phyloP scores from a whole-genome alignment of 1,140 invertebrate species.

The Psilanteris sp. region DNA sequence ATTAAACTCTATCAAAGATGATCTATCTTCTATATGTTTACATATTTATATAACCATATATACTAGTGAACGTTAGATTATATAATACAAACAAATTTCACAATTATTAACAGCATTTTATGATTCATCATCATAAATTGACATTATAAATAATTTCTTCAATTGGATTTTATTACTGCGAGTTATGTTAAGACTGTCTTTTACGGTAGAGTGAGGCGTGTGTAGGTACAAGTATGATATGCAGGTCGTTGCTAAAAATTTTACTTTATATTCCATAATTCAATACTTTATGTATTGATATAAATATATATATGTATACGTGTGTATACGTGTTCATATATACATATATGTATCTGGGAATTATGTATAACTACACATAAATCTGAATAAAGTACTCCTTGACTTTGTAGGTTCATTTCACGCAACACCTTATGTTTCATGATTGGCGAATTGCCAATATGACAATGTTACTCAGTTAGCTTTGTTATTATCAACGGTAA shows the following conservation, averaged over 20 bases:
- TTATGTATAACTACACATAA: too few relatives aligned
- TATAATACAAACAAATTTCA: too few relatives aligned
- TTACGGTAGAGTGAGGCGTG: constrained; percentile 63
- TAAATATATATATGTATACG: constrained; percentile 26
- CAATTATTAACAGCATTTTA: too few relatives aligned
- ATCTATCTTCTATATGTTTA: too few relatives aligned
- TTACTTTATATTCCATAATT: constrained; percentile 61
- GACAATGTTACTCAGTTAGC: constrained; percentile 56
- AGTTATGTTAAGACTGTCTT: constrained; percentile 57
- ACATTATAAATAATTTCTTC: too few relatives aligned
- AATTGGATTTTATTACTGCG: constrained; percentile 43
- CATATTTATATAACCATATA: too few relatives aligned
- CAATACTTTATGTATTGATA: too few relatives aligned
- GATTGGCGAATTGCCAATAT: constrained; percentile 62
- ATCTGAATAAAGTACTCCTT: constrained; percentile 48
- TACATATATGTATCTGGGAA: too few relatives aligned
- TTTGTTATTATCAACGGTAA: constrained; percentile 66
- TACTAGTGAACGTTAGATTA: too few relatives aligned
- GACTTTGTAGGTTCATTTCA: constrained; percentile 58
- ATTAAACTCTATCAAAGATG: too few relatives aligned
- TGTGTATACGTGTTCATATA: constrained; percentile 35
- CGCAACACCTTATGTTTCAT: constrained; percentile 59
- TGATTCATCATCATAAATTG: too few relatives aligned
- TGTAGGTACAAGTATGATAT: constrained; percentile 65
- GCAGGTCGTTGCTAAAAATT: constrained; percentile 60